Evolutionary conservation across 2,888 invertebrate genomes (phyloP), one percentile per base, ranked within the genome.

Genomic region (Cosmopolites sordidus): DNA sequence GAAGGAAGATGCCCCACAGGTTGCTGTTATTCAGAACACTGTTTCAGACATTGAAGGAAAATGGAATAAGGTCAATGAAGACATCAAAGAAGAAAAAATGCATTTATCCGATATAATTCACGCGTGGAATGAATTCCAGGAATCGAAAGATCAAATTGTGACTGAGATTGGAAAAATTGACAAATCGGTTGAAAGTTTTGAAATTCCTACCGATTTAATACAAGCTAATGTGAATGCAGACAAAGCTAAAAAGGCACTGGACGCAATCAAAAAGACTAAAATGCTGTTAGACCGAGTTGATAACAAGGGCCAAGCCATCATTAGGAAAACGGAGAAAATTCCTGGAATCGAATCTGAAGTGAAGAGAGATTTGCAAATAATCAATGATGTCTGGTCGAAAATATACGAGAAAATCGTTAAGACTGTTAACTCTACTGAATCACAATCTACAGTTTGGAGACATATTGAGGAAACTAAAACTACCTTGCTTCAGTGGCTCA

Each of bases 371-470:
- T 74, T 89, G 52, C 74, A 80, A 46, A 75, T 78, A 48, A 79
- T 83, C 0, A 84, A 86, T 58, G 78, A 80, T 16, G 78, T 79
- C 14, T 89, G 87, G 83, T 86, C 87, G 55, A 81, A 83, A 59
- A 77, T 82, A 1, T 84, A 87, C 63, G 86, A 88, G 57, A 80
- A 81, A 43, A 80, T 89, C 2, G 79, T 86, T 4, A 87, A 86
- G 60, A 81, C 84, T 61, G 83, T 86, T 16, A 90, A 92, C 70
- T 84, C 84, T 48, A 81, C 88, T 44, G 95, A 96, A 74, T 89
- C 91, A 0, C 92, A 95, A 73, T 79, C 87, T 0, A 86, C 90
- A n/a, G 87, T 94, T 47, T 95, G 94, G 93, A 87, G 91, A 65
- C 92, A 94, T 71, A 87, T 96, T 29, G 89, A 92, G 62, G 89